phyloP scores from a whole-genome alignment of 2,888 invertebrate species.

The Dryobota labecula region DNA sequence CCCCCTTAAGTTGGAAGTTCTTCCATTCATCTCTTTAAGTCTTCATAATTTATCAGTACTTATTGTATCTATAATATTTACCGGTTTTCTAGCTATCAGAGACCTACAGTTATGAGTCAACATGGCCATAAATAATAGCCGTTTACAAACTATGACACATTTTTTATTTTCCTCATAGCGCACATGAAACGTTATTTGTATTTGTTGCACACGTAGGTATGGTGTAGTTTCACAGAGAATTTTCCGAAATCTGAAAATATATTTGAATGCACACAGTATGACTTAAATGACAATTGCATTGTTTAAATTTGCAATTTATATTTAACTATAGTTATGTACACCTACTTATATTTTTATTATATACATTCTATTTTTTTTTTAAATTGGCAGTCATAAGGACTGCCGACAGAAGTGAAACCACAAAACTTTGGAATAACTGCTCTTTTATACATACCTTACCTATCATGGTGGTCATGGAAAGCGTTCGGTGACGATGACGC shows the following conservation, averaged over 20 bases:
- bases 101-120: neutral
- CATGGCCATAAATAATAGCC: neutral
- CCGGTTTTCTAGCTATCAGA: neutral
- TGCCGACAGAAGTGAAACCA: no score
- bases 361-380: no score
- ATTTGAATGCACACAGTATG: neutral
- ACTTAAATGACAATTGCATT: neutral
- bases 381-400: no score
- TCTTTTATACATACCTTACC: no score
- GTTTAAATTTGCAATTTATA: neutral
- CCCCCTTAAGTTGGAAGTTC: no score
- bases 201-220: neutral
- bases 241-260: conserved; percentile 7
- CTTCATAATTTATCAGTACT: no score
- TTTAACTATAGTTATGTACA: no score
- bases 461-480: no score
- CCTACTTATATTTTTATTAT: no score
- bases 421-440: no score
- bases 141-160: neutral
- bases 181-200: neutral
- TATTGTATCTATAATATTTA: neutral
- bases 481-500: no score
- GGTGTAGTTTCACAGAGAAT: neutral
- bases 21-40: no score
- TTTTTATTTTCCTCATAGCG: neutral